Conservation (phyloP, 2,888 invertebrate genomes). For the Spisula subtruncata region DNA sequence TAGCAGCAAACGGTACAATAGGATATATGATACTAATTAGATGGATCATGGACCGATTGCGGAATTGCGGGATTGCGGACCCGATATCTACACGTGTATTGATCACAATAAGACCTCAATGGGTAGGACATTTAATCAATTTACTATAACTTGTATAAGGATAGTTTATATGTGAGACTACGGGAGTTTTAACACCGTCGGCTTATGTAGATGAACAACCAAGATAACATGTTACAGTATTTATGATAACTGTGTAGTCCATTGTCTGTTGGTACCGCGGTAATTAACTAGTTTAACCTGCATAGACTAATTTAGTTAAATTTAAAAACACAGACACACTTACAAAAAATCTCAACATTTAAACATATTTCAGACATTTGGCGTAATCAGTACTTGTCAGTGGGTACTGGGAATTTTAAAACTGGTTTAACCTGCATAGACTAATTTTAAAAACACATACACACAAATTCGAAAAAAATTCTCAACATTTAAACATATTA, state of each 20-base stretch:
- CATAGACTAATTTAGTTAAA: neutral
- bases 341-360: neutral
- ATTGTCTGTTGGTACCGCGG: neutral
- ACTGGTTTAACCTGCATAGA: slow-evolving; percentile 13
- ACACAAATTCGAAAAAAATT: neutral
- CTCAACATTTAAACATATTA: neutral
- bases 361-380: neutral
- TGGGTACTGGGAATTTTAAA: neutral
- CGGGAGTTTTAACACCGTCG: slow-evolving; percentile 11
- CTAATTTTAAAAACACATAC: neutral
- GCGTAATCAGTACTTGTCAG: neutral
- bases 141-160: neutral
- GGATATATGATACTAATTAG: slow-evolving; percentile 14
- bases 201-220: neutral
- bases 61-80: no score
- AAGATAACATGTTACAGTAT: neutral
- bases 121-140: slow-evolving; percentile 25
- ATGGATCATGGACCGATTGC: neutral
- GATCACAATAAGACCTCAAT: neutral
- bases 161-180: neutral
- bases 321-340: neutral
- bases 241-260: neutral
- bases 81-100: slow-evolving; percentile 24
- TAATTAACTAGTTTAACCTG: slow-evolving; percentile 10
- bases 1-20: neutral